A percentile compares a stretch with the other conserved stretches of the same genome.
Evolutionary conservation across 2,113 vertebrate genomes (phyloP).

Genomic region (Colossoma macropomum): DNA sequence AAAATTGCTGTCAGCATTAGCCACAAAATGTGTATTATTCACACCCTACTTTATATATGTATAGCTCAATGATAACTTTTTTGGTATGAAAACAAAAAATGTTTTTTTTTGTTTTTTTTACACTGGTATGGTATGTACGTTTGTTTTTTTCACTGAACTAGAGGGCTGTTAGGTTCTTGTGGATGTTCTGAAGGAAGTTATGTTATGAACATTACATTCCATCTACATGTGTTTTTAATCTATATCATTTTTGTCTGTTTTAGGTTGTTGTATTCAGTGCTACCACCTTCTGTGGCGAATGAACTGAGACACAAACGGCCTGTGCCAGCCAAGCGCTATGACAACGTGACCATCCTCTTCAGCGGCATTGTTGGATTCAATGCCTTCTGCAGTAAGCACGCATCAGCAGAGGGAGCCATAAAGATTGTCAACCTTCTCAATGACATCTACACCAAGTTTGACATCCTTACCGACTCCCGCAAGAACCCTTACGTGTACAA

Average conservation of each 20-base stretch:
- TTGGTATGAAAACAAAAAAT: too few species aligned
- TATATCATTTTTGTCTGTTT: neutral
- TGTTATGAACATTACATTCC: too few species aligned
- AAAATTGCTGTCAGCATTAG: too few species aligned
- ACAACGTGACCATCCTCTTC: conserved; percentile 97
- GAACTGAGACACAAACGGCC: conserved; percentile 97
- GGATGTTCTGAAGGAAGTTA: too few species aligned
- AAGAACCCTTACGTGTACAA: conserved; percentile 98
- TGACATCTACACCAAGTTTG: conserved; percentile 96
- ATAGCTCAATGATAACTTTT: too few species aligned
- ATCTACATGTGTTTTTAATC: too few species aligned
- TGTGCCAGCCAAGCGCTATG: conserved; percentile 94
- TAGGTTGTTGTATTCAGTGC: conserved; percentile 94
- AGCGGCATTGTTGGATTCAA: conserved; percentile 98
- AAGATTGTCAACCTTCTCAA: conserved; percentile 99
- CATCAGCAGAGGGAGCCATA: conserved; percentile 97
- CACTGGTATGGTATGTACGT: too few species aligned
- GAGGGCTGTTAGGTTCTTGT: too few species aligned
- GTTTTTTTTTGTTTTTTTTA: too few species aligned
- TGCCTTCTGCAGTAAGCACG: conserved; percentile 95
- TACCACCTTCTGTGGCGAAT: conserved; percentile 96
- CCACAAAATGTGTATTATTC: too few species aligned
- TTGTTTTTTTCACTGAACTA: too few species aligned
- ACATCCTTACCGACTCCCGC: conserved; percentile 95
- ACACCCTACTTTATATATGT: too few species aligned